A percentile compares a stretch with the other conserved stretches of the same genome.
These are phyloP conservation scores for Mylabris sibirica DNA, from an alignment of 2,888 invertebrate species.

Conservation along the genomic window DNA sequence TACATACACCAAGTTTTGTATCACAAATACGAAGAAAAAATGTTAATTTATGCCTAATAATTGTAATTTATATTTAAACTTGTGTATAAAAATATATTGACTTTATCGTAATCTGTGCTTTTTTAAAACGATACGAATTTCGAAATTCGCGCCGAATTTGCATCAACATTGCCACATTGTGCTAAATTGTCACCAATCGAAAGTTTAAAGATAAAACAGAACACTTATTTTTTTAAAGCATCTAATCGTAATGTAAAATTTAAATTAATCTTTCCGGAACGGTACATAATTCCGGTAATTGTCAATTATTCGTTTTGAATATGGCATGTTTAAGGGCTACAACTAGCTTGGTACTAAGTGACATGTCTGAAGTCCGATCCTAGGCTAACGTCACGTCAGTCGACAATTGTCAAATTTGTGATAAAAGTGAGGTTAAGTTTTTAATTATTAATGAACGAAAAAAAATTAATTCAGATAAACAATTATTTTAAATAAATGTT, in stretches of 20 bases:
- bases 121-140: neutral
- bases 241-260: no score
- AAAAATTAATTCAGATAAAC: neutral
- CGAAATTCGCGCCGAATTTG: neutral
- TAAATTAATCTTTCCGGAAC: no score
- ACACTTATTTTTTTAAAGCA: no score
- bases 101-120: slow-evolving; percentile 50
- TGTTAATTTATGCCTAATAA: slow-evolving; percentile 57
- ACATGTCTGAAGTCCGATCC: neutral
- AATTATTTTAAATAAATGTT: neutral
- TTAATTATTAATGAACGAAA: neutral
- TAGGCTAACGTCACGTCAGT: neutral
- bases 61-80: slow-evolving; percentile 60
- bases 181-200: no score
- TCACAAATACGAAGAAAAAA: slow-evolving; percentile 40
- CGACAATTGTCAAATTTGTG: neutral
- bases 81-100: slow-evolving; percentile 61
- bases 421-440: slow-evolving; percentile 6
- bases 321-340: no score
- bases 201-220: no score
- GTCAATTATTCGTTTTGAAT: no score
- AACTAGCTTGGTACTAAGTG: no score
- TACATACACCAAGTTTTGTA: slow-evolving; percentile 52
- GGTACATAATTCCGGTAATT: no score
- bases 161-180: neutral